phyloP scores from a whole-genome alignment of 2,113 vertebrate genomes.

The Crotalus horridus region DNA sequence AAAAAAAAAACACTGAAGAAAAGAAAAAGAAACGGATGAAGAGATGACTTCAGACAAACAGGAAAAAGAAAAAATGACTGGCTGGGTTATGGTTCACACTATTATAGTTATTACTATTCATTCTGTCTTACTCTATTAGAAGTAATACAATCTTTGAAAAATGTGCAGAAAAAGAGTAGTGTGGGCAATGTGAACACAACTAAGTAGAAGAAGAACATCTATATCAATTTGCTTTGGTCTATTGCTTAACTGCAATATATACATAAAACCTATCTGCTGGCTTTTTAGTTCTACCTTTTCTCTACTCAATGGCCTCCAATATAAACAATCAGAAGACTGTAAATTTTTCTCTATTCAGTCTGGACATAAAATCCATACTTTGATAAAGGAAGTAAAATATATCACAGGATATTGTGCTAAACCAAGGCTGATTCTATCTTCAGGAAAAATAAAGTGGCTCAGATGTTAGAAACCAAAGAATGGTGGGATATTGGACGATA shows the following conservation, averaged over 20 bases:
- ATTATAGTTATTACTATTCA: neutral
- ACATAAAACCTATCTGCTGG: neutral
- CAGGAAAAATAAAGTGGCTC: neutral
- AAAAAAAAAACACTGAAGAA: neutral
- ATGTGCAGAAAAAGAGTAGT: neutral
- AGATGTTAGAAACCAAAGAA: neutral
- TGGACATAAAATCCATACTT: neutral
- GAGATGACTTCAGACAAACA: neutral
- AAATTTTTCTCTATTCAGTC: neutral
- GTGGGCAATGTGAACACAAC: neutral
- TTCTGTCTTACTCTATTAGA: neutral
- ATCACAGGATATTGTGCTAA: neutral
- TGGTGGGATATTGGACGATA: neutral
- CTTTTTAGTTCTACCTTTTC: neutral
- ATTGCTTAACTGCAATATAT: neutral
- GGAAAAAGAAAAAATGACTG: neutral
- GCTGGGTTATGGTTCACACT: neutral
- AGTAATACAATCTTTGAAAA: neutral
- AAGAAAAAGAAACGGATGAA: neutral
- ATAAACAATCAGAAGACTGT: neutral
- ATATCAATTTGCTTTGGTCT: neutral
- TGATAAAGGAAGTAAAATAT: neutral
- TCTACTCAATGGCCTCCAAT: neutral
- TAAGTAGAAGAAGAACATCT: neutral
- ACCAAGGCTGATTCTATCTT: neutral